Conservation (phyloP, 2,888 invertebrate genomes). For the Cordilura impudica region DNA sequence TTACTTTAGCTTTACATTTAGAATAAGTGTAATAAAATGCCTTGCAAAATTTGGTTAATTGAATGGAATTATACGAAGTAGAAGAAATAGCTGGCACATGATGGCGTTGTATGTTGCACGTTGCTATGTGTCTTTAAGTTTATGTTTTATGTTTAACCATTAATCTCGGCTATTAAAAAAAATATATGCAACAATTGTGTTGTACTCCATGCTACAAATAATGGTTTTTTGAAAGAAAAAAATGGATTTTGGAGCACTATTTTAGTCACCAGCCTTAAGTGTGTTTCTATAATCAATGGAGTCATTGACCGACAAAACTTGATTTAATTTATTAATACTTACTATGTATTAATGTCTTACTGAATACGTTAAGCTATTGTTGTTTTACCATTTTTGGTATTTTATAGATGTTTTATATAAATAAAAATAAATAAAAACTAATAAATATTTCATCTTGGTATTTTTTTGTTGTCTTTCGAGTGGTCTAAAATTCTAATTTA, state of each 20-base stretch:
- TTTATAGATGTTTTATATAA: constrained; percentile 24
- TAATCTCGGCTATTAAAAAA: constrained; percentile 47
- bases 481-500: background rate
- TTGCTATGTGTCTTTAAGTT: constrained; percentile 4
- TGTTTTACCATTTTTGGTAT: constrained; percentile 41
- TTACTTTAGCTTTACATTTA: constrained; percentile 4
- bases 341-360: background rate
- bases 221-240: background rate
- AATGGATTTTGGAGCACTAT: background rate
- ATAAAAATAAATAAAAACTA: background rate
- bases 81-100: background rate
- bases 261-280: background rate
- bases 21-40: constrained; percentile 42
- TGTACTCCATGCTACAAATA: background rate
- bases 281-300: background rate
- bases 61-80: background rate
- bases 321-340: background rate
- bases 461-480: background rate
- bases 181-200: background rate
- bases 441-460: background rate
- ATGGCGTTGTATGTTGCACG: background rate
- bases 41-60: constrained; percentile 33
- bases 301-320: background rate
- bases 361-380: background rate
- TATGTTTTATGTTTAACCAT: constrained; percentile 34